Percentiles rank a stretch among this genome's conserved stretches.
Evolutionary conservation across 2,113 vertebrate species (phyloP).

Genomic region (Microcebus ravelobensis): DNA sequence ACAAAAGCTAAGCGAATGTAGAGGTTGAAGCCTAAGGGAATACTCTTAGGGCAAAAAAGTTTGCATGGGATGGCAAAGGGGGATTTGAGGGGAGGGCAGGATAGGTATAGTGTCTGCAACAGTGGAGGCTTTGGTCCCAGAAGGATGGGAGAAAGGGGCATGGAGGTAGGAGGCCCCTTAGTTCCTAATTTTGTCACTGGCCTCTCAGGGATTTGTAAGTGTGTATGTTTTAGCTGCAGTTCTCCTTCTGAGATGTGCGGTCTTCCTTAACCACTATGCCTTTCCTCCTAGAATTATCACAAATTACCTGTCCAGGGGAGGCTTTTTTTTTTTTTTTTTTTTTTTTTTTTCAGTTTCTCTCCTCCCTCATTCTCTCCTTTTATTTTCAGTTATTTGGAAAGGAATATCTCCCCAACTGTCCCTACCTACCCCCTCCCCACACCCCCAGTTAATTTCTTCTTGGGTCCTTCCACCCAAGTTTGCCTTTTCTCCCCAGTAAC

Average conservation of each 20-base stretch:
- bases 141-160: not conserved
- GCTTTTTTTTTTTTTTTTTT: not conserved
- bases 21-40: not conserved
- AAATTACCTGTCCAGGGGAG: not conserved
- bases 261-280: not conserved
- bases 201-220: not conserved
- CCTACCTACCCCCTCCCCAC: not conserved
- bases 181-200: not conserved
- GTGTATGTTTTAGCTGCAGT: not conserved
- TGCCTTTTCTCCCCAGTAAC: not conserved
- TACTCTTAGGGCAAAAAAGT: not conserved
- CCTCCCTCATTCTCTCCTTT: not conserved
- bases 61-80: not conserved
- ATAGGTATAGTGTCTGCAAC: not conserved
- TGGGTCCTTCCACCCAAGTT: not conserved
- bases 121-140: not conserved
- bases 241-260: not conserved
- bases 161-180: not conserved
- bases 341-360: not conserved
- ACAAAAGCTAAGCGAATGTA: not conserved
- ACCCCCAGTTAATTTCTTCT: not conserved
- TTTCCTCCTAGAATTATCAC: not conserved
- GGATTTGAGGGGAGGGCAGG: not conserved
- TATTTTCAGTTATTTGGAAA: conserved; percentile 20
- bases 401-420: not conserved